Evolutionary conservation across 1,140 invertebrate genomes (phyloP).

Genomic region (Drosophila ohnishii): DNA sequence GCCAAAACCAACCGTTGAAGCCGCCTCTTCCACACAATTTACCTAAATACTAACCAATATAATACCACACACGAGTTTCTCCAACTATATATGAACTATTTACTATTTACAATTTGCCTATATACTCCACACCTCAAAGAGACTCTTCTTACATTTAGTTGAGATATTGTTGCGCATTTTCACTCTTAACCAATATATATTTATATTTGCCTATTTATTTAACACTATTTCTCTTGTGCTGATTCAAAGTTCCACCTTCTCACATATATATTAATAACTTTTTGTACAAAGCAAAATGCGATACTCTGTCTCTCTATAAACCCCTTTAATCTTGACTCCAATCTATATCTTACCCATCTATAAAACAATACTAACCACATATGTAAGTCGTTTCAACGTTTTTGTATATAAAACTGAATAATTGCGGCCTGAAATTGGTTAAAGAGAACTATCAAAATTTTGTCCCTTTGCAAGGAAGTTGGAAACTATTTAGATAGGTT

Average conservation of each 20-base stretch:
- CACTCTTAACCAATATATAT: conserved; percentile 44
- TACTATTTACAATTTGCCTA: conserved; percentile 39
- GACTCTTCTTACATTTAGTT: conserved; percentile 51
- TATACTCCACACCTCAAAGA: conserved; percentile 37
- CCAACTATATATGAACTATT: conserved; percentile 38
- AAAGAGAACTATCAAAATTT: conserved; percentile 43
- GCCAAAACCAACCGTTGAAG: conserved; percentile 43
- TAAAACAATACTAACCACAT: conserved; percentile 31
- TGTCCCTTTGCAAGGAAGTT: conserved; percentile 52
- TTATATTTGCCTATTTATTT: conserved; percentile 41
- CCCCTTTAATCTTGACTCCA: conserved; percentile 23
- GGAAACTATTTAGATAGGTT: conserved; percentile 1
- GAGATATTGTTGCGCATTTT: conserved; percentile 51
- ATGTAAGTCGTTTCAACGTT: conserved; percentile 57
- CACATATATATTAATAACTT: conserved; percentile 53
- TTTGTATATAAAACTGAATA: conserved; percentile 64
- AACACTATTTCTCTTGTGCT: conserved; percentile 57
- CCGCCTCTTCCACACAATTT: conserved; percentile 41
- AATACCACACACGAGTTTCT: conserved; percentile 34
- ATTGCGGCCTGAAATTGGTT: conserved; percentile 20
- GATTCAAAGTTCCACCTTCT: conserved; percentile 49
- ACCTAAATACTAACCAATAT: conserved; percentile 38
- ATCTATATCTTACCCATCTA: conserved; percentile 26
- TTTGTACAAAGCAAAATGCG: conserved; percentile 45
- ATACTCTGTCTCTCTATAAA: conserved; percentile 49